Percentiles rank a stretch among this genome's conserved stretches.
These are phyloP conservation scores for Seira musarum DNA, from an alignment of 2,888 invertebrate genomes.

Conservation along the genomic window DNA sequence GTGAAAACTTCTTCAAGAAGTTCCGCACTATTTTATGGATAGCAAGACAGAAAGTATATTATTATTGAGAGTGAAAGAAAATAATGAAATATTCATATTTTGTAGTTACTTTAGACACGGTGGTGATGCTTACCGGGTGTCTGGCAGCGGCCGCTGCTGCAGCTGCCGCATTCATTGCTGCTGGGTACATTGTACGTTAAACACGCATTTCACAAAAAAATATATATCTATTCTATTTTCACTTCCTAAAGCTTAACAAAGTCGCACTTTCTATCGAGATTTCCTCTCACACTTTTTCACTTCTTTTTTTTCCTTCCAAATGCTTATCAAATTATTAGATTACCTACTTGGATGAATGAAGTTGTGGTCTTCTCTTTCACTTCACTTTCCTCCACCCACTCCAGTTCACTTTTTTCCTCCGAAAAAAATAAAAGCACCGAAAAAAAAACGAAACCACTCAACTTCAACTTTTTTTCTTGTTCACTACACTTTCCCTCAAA, in stretches of 20 bases:
- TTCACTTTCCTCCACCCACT: background rate
- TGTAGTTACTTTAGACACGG: slow-evolving; percentile 58
- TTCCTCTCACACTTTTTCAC: too few relatives aligned
- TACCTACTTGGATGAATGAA: background rate
- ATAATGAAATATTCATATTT: slow-evolving; percentile 25
- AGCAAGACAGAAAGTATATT: background rate
- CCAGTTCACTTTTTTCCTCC: too few relatives aligned
- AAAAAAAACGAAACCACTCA: background rate
- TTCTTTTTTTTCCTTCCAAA: slow-evolving; percentile 35
- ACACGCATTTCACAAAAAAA: slow-evolving; percentile 70
- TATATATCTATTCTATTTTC: too few relatives aligned
- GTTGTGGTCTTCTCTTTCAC: background rate
- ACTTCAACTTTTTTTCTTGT: background rate
- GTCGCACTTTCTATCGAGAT: too few relatives aligned
- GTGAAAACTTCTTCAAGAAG: background rate
- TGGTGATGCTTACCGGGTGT: slow-evolving; percentile 82
- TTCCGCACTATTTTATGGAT: background rate
- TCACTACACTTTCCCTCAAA: background rate
- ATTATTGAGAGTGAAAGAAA: slow-evolving; percentile 4
- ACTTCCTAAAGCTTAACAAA: too few relatives aligned
- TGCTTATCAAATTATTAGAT: slow-evolving; percentile 14
- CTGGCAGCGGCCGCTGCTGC: slow-evolving; percentile 82
- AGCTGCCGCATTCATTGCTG: slow-evolving; percentile 86
- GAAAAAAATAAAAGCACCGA: background rate
- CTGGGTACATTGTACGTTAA: slow-evolving; percentile 85